phyloP scores from a whole-genome alignment of 2,113 vertebrate genomes.

The Pagrus major region DNA sequence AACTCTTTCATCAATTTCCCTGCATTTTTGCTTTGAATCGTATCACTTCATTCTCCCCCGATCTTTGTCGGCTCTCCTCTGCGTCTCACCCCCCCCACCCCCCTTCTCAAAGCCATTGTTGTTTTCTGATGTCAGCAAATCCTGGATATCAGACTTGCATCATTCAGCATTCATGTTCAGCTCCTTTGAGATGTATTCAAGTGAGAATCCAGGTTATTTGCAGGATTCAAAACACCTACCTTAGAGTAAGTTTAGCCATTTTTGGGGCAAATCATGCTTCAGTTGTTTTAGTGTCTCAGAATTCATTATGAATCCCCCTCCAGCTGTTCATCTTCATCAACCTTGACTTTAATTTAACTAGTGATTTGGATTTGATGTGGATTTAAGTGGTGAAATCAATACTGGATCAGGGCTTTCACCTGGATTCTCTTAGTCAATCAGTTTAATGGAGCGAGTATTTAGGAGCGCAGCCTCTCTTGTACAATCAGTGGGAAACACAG shows the following conservation, averaged over 20 bases:
- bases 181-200: background rate
- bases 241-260: background rate
- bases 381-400: conserved; percentile 52
- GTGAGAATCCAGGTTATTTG: background rate
- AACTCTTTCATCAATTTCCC: conserved; percentile 35
- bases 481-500: conserved; percentile 27
- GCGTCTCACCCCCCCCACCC: background rate
- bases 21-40: conserved; percentile 36
- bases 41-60: conserved; percentile 10
- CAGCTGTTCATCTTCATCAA: conserved; percentile 50
- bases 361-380: conserved; percentile 55
- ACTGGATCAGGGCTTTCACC: conserved; percentile 54
- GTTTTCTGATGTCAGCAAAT: background rate
- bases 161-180: background rate
- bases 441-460: conserved; percentile 61
- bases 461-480: conserved; percentile 13
- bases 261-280: conserved; percentile 22
- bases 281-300: conserved; percentile 8
- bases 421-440: conserved; percentile 65
- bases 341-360: conserved; percentile 56
- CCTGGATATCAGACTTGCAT: conserved; percentile 1
- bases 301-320: conserved; percentile 3
- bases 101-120: conserved; percentile 5
- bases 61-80: background rate
- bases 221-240: background rate